phyloP scores from a whole-genome alignment of 2,888 invertebrate species.

The Hypsopygia costalis region DNA sequence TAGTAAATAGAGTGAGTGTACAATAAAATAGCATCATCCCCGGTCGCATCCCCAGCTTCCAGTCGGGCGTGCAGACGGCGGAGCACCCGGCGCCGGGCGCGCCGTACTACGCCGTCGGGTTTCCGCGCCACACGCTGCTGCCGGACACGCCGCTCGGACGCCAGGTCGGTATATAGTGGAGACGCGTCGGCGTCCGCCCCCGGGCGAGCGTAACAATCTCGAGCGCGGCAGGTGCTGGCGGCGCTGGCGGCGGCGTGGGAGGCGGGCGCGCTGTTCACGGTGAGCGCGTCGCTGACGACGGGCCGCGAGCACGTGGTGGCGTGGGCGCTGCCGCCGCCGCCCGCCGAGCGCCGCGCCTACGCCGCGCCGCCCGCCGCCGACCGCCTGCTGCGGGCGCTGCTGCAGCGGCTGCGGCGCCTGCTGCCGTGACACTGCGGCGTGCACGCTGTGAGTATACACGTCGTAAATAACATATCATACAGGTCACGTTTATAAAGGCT shows the following conservation, averaged over 20 bases:
- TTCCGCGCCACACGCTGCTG: constrained; percentile 90
- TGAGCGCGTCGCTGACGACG: constrained; percentile 93
- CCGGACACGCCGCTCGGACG: constrained; percentile 86
- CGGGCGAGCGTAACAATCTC: too few species aligned
- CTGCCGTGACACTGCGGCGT: too few species aligned
- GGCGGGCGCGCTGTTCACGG: constrained; percentile 89
- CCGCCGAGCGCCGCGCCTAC: constrained; percentile 35
- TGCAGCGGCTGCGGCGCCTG: constrained; percentile 8
- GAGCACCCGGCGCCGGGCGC: constrained; percentile 91
- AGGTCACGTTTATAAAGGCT: too few species aligned
- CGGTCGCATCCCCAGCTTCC: constrained; percentile 83
- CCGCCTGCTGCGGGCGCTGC: constrained; percentile 21
- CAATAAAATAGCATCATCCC: too few species aligned
- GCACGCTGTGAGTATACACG: too few species aligned
- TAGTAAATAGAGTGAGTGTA: too few species aligned
- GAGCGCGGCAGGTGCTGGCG: constrained; percentile 84
- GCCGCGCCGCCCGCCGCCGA: constrained; percentile 34
- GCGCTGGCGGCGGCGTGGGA: constrained; percentile 91
- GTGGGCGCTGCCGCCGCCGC: constrained; percentile 83
- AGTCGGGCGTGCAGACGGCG: constrained; percentile 90
- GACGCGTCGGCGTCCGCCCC: too few species aligned
- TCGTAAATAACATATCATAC: too few species aligned
- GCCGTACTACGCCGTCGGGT: constrained; percentile 94
- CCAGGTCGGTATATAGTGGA: too few species aligned
- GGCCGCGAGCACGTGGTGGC: constrained; percentile 95